Conservation (phyloP, 2,888 invertebrate genomes). For the Morinoia aosen region DNA sequence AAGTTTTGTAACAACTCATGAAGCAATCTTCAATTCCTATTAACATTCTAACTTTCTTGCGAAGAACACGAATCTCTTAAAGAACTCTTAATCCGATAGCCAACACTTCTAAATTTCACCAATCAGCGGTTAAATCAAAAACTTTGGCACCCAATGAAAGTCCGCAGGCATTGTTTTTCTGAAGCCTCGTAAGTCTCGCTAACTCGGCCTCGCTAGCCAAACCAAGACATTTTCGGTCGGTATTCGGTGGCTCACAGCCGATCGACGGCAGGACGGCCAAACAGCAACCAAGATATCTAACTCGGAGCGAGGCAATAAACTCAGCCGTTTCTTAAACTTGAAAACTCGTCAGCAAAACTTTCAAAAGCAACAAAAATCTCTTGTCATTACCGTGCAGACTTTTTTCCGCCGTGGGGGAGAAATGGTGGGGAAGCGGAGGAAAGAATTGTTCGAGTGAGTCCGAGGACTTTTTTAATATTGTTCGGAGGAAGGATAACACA, state of each 20-base stretch:
- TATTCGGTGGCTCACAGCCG: not conserved
- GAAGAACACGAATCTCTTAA: not conserved
- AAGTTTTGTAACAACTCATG: not conserved
- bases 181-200: constrained; percentile 21
- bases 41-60: not conserved
- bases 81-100: not conserved
- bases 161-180: not conserved
- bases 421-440: not conserved
- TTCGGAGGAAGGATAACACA: constrained; percentile 38
- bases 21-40: not conserved
- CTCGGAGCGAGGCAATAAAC: constrained; percentile 13
- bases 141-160: not conserved
- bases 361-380: constrained; percentile 50
- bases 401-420: not conserved
- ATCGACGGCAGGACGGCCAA: not conserved
- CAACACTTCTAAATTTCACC: constrained; percentile 26
- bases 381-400: constrained; percentile 21
- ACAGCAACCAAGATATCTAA: constrained; percentile 14
- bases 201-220: not conserved
- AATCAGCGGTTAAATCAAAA: constrained; percentile 13
- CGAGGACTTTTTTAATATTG: constrained; percentile 53
- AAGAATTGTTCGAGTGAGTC: constrained; percentile 22
- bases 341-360: constrained; percentile 50
- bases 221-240: not conserved
- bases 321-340: constrained; percentile 39